phyloP scores from a whole-genome alignment of 2,888 invertebrate genomes.

The Cosmia trapezina region DNA sequence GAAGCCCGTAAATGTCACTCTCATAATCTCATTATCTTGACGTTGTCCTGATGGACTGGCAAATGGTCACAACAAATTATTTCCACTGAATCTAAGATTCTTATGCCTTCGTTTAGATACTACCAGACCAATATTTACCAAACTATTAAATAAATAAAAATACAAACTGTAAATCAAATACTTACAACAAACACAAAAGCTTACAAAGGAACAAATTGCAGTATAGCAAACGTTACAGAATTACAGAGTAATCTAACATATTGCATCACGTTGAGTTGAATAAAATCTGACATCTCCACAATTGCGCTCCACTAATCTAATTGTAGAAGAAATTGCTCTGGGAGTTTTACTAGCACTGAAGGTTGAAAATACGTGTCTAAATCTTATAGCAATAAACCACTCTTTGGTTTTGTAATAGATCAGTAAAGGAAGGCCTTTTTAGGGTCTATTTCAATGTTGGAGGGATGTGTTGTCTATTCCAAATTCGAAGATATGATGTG shows the following conservation, averaged over 20 bases:
- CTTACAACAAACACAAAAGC: neutral
- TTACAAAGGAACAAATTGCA: neutral
- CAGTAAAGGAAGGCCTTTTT: neutral
- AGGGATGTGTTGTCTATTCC: neutral
- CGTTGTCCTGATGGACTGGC: neutral
- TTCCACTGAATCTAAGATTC: neutral
- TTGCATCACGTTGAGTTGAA: constrained; percentile 32
- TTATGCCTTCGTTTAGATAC: neutral
- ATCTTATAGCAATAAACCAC: neutral
- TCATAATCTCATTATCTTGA: neutral
- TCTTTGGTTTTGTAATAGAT: neutral
- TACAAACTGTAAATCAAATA: neutral
- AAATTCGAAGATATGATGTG: no score
- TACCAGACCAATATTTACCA: neutral
- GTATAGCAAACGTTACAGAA: constrained; percentile 14
- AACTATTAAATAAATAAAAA: neutral
- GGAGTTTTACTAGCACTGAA: constrained; percentile 12
- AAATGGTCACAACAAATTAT: constrained; percentile 1
- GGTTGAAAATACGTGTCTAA: constrained; percentile 14
- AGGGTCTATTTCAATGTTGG: neutral
- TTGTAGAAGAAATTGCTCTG: constrained; percentile 32
- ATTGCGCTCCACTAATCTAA: constrained; percentile 38
- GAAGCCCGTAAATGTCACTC: neutral
- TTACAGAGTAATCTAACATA: constrained; percentile 38
- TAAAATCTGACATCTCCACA: constrained; percentile 32